Conservation (phyloP, 2,113 vertebrate genomes). For the Oreochromis aureus region DNA sequence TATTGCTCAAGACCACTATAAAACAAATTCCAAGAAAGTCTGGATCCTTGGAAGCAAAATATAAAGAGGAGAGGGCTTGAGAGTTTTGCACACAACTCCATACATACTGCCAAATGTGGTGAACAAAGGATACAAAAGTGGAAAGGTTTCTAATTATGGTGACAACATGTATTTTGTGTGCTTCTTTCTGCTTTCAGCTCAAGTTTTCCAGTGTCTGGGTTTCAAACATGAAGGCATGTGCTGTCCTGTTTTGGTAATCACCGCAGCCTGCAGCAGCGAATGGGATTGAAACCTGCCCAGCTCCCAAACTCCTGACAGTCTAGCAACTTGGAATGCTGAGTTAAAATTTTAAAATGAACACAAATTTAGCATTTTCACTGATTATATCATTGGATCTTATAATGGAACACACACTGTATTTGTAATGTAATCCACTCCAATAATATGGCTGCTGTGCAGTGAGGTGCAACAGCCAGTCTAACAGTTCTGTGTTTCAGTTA, state of each 20-base stretch:
- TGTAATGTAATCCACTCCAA: background rate
- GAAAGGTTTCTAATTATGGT: background rate
- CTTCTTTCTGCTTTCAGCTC: background rate
- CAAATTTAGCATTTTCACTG: background rate
- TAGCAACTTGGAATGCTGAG: background rate
- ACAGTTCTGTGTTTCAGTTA: background rate
- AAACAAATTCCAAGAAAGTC: background rate
- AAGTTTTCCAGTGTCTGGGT: constrained; percentile 3
- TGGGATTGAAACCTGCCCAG: constrained; percentile 1
- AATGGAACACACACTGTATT: background rate
- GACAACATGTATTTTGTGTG: background rate
- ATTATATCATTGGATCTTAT: background rate
- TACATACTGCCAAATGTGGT: background rate
- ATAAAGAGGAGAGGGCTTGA: background rate
- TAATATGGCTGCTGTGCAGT: background rate
- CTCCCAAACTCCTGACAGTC: constrained; percentile 12
- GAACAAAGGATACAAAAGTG: background rate
- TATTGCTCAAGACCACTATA: background rate
- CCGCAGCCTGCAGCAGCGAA: constrained; percentile 30
- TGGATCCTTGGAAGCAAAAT: background rate
- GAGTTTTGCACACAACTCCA: background rate
- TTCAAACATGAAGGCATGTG: constrained; percentile 28
- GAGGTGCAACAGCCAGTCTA: background rate
- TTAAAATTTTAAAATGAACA: background rate
- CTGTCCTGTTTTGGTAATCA: constrained; percentile 48